Conservation (phyloP, 2,797 vertebrate species). For the Notamacropus eugenii region DNA sequence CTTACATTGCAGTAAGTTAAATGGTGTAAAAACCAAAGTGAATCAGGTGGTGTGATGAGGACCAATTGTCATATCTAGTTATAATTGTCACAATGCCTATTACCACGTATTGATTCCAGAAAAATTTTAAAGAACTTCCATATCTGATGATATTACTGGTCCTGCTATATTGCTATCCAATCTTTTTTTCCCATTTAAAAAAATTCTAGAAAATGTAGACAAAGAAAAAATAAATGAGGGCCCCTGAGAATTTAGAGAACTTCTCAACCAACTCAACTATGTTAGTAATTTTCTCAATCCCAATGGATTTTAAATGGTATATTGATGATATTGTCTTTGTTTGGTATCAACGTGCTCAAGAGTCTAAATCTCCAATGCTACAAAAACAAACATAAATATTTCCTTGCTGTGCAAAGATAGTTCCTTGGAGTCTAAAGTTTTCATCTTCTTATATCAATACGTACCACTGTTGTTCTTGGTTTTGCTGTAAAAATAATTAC, state of each 20-base stretch:
- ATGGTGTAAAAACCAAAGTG: too few species aligned
- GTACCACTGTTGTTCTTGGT: background rate
- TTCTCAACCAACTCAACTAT: background rate
- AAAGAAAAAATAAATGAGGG: background rate
- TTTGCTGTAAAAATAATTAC: background rate
- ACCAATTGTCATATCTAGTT: too few species aligned
- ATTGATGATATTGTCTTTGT: background rate
- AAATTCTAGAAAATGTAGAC: background rate
- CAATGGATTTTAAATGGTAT: constrained; percentile 5
- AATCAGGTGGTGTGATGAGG: too few species aligned
- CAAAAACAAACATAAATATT: constrained; percentile 6
- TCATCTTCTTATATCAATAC: constrained; percentile 19
- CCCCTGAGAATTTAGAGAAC: background rate
- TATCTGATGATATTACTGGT: background rate
- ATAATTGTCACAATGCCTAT: too few species aligned
- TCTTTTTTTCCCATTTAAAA: background rate
- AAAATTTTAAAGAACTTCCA: background rate
- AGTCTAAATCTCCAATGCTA: constrained; percentile 5
- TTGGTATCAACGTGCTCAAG: constrained; percentile 34
- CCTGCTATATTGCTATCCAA: background rate
- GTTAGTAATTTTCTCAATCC: constrained; percentile 38
- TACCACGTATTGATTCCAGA: background rate
- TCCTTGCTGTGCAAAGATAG: background rate
- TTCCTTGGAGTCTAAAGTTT: background rate
- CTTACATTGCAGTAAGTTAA: too few species aligned